Percentiles rank a stretch among this genome's conserved stretches.
phyloP scores from a whole-genome alignment of 1,140 invertebrate species.

The Calliphora vicina region DNA sequence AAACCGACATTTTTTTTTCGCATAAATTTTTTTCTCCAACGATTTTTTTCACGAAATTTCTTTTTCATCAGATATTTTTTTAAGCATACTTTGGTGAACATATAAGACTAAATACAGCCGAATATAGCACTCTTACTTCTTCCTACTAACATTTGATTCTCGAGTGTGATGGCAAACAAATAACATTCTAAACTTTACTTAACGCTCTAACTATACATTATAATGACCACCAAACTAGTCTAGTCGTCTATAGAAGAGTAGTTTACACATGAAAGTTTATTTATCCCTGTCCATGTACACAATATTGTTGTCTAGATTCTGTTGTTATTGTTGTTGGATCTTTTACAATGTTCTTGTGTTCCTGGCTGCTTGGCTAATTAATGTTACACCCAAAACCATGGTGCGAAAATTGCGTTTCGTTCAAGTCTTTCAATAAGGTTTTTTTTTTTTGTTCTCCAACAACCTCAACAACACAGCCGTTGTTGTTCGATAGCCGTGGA shows the following conservation, averaged over 20 bases:
- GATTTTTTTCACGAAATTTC: too few relatives aligned
- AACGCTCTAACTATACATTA: slow-evolving; percentile 9
- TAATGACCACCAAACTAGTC: slow-evolving; percentile 9
- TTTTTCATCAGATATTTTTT: too few relatives aligned
- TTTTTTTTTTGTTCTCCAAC: background rate
- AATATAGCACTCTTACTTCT: too few relatives aligned
- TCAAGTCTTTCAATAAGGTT: slow-evolving; percentile 30
- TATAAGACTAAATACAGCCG: too few relatives aligned
- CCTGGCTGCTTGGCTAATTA: slow-evolving; percentile 28
- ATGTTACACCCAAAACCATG: slow-evolving; percentile 32
- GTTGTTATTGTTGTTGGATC: background rate
- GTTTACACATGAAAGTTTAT: background rate
- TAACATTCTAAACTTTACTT: slow-evolving; percentile 2
- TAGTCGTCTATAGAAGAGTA: background rate
- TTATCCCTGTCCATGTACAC: background rate
- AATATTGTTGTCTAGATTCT: background rate
- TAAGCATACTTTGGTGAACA: too few relatives aligned
- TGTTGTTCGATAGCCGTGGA: too few relatives aligned
- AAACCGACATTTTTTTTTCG: too few relatives aligned
- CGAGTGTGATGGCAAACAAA: background rate
- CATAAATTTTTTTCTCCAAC: too few relatives aligned
- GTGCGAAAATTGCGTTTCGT: slow-evolving; percentile 34
- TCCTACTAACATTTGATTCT: too few relatives aligned
- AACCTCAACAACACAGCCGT: too few relatives aligned
- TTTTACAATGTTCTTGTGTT: background rate